Base-by-base conservation (phyloP, 1,140 invertebrate genomes). In the Calycopis cecrops region DNA sequence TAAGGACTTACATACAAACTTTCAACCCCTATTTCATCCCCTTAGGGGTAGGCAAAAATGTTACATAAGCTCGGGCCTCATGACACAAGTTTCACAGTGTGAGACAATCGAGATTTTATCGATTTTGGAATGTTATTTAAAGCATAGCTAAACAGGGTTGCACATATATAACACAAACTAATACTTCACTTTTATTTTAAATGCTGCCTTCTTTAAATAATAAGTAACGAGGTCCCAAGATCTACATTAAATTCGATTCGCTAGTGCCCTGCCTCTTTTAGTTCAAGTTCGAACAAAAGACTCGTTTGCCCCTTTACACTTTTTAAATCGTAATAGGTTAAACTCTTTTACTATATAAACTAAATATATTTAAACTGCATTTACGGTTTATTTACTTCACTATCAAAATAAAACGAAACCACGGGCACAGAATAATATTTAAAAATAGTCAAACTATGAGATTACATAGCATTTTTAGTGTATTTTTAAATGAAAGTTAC, bases 21-120 rank as follows among this genome's bases (percentile, higher is more conserved):
- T n/a, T n/a, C n/a, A n/a, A n/a, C n/a, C n/a, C n/a, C n/a, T n/a
- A n/a, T n/a, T n/a, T n/a, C n/a, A n/a, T n/a, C n/a, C n/a, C n/a
- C n/a, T n/a, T n/a, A n/a, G n/a, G n/a, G n/a, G n/a, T n/a, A 71
- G 59, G 71, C 64, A 75, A 71, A 82, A 74, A 73, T 82, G 79
- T 85, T 85, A 85, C 80, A 83, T 85, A 85, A 85, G 82, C 71
- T 59, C 48, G 61, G 58, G 70, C 71, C 79, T 71, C 78, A 84
- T 85, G 82, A 81, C 82, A n/a, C n/a, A 85, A 60, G 58, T 62
- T 54, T 55, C 67, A 57, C 71, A 62, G 59, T 59, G 60, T 64
- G 65, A 67, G 68, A 63, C 59, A 60, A 67, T 70, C 63, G 66
- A 69, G 65, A 66, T 56, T 62, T 55, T 63, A 71, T 71, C 64